Conservation (phyloP, 2,797 vertebrate genomes). For the Tapirus indicus region DNA sequence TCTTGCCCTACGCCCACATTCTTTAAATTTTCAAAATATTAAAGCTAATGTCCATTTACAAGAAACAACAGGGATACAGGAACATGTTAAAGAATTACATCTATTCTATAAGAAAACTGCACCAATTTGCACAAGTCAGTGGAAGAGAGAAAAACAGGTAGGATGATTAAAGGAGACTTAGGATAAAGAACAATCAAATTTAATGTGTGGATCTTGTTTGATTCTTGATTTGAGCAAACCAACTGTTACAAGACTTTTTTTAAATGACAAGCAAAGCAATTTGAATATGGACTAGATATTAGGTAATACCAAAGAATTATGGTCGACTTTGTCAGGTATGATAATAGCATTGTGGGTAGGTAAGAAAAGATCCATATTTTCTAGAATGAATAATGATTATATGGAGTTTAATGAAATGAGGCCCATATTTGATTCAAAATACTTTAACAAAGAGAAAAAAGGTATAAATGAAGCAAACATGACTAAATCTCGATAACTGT, state of each 20-base stretch:
- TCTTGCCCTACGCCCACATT: background rate
- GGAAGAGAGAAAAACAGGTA: background rate
- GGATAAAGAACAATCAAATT: background rate
- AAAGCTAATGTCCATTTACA: background rate
- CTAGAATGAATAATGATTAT: background rate
- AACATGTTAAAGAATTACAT: background rate
- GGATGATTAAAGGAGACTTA: background rate
- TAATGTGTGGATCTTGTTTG: background rate
- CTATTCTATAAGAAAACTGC: background rate
- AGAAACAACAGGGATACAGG: background rate
- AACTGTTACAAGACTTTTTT: background rate
- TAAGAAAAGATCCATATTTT: conserved; percentile 17
- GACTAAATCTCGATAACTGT: background rate
- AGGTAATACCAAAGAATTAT: background rate
- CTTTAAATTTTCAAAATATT: background rate
- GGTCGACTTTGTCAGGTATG: background rate
- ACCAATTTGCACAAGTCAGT: background rate
- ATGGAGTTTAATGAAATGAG: background rate
- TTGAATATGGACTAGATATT: background rate
- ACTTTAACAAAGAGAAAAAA: background rate
- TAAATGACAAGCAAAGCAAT: background rate
- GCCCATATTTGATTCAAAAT: background rate
- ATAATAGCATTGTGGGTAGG: background rate
- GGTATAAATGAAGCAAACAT: background rate
- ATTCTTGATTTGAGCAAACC: background rate